Evolutionary conservation across 2,888 invertebrate genomes (phyloP).

Genomic region (Rhorus exstirpatorius): DNA sequence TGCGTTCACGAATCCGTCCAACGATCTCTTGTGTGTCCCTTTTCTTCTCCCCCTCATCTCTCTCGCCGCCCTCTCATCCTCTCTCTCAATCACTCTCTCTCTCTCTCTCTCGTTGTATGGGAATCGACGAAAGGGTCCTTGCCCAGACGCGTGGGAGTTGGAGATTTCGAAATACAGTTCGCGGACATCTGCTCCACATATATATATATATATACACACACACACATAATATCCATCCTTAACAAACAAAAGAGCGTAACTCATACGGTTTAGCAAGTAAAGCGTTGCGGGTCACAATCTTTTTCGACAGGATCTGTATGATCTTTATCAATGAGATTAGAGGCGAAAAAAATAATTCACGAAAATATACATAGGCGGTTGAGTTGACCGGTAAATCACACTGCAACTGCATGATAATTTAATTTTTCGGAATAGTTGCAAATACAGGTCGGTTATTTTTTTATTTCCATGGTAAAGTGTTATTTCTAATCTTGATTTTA

Average conservation of each 20-base stretch:
- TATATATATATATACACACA: background rate
- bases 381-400: background rate
- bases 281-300: background rate
- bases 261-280: background rate
- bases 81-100: background rate
- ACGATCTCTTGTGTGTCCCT: slow-evolving; percentile 36
- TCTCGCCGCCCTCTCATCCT: background rate
- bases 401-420: background rate
- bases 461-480: background rate
- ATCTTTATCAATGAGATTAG: background rate
- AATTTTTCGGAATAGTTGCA: background rate
- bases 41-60: slow-evolving; percentile 22
- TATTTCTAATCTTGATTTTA: background rate
- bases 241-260: background rate
- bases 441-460: background rate
- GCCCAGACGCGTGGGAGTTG: slow-evolving; percentile 61
- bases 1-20: slow-evolving; percentile 48
- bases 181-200: slow-evolving; percentile 60
- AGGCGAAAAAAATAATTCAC: background rate
- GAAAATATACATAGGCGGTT: background rate
- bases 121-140: slow-evolving; percentile 58
- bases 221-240: slow-evolving; percentile 5
- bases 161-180: slow-evolving; percentile 33
- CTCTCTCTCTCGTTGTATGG: slow-evolving; percentile 11
- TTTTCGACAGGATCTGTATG: background rate